Conservation (phyloP, 2,113 vertebrate genomes). For the Brachyistius frenatus region DNA sequence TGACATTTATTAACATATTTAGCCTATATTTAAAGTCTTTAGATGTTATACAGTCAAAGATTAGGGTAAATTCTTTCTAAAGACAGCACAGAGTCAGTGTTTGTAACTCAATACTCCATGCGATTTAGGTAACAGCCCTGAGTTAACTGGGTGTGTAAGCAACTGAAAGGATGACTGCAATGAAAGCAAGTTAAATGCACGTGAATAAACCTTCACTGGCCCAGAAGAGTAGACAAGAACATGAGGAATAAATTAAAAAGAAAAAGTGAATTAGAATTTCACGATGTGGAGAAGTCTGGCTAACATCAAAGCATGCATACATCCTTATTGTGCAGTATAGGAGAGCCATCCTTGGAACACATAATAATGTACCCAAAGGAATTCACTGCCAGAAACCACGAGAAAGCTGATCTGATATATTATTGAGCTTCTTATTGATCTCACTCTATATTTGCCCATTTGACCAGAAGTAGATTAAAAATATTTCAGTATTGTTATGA, state of each 20-base stretch:
- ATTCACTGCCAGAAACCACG: constrained; percentile 50
- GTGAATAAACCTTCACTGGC: constrained; percentile 41
- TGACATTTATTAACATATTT: constrained; percentile 36
- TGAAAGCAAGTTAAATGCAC: constrained; percentile 50
- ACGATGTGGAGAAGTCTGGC: constrained; percentile 26
- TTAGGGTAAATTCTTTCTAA: constrained; percentile 41
- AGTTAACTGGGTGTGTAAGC: constrained; percentile 45
- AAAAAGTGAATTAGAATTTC: constrained; percentile 28
- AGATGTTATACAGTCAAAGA: constrained; percentile 37
- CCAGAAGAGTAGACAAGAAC: constrained; percentile 50
- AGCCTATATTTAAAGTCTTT: constrained; percentile 54
- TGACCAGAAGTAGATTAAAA: constrained; percentile 32
- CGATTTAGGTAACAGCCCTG: constrained; percentile 41
- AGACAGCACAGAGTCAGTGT: constrained; percentile 37
- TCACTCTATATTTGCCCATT: background rate
- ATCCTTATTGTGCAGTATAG: constrained; percentile 9
- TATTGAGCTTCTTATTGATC: constrained; percentile 58
- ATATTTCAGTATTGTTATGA: constrained; percentile 26
- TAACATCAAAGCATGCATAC: constrained; percentile 56
- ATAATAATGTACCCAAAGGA: constrained; percentile 47
- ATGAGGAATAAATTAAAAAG: constrained; percentile 37
- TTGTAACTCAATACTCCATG: constrained; percentile 46
- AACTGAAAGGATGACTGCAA: constrained; percentile 50
- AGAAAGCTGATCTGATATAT: constrained; percentile 49
- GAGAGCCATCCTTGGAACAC: constrained; percentile 44